phyloP scores from a whole-genome alignment of 23 tunicate species.

The Trididemnum clinides region DNA sequence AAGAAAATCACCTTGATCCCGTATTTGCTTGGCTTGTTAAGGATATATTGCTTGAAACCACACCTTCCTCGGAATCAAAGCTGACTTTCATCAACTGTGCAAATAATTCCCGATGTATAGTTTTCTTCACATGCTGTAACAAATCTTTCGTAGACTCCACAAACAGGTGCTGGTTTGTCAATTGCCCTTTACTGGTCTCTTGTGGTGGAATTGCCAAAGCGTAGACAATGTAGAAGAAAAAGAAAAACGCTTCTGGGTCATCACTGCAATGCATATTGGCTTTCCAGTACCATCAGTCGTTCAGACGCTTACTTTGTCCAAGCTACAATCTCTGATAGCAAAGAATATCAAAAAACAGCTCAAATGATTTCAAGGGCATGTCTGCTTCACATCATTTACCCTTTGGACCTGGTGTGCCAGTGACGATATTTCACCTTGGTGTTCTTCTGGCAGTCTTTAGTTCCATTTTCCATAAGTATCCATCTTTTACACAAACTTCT shows the following conservation, averaged over 20 bases:
- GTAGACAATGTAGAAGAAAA: conserved; percentile 15
- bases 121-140: conserved; percentile 11
- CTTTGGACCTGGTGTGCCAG: conserved; percentile 21
- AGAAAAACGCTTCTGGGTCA: conserved; percentile 1
- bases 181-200: neutral
- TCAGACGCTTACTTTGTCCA: neutral
- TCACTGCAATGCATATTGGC: neutral
- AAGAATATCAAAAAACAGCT: conserved; percentile 24
- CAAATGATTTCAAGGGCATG: conserved; percentile 19
- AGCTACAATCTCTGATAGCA: too few species aligned
- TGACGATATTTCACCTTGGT: conserved; percentile 19
- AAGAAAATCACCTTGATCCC: conserved; percentile 22
- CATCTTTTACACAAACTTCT: conserved; percentile 16
- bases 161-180: conserved; percentile 19
- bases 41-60: conserved; percentile 19
- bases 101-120: neutral
- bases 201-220: conserved; percentile 11
- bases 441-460: conserved; percentile 8
- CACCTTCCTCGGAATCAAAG: conserved; percentile 23
- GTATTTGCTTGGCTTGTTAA: conserved; percentile 19
- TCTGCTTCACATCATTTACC: neutral
- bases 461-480: neutral
- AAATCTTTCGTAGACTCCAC: neutral
- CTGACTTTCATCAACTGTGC: conserved; percentile 28
- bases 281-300: conserved; percentile 21